Conservation (phyloP, 2,797 vertebrate species). For the Rallus crepitans region DNA sequence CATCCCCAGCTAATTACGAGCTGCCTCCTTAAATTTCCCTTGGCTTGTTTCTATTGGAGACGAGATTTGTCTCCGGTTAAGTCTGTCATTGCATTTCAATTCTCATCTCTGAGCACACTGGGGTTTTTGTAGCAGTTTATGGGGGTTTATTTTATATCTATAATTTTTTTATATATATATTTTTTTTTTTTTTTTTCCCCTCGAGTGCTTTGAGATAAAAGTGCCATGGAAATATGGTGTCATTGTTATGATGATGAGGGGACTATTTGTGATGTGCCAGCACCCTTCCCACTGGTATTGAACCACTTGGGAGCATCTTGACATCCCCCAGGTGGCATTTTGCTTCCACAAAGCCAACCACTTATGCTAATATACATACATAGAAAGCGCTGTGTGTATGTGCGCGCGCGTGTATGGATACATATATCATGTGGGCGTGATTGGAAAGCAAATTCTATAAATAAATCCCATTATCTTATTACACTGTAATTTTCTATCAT, state of each 20-base stretch:
- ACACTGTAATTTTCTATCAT: conserved; percentile 70
- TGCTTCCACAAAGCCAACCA: conserved; percentile 61
- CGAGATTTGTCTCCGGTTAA: neutral
- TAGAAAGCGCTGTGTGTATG: conserved; percentile 24
- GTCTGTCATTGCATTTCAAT: conserved; percentile 51
- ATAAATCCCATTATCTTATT: conserved; percentile 73
- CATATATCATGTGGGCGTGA: conserved; percentile 38
- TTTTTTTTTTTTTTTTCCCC: neutral
- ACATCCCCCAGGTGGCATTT: conserved; percentile 66
- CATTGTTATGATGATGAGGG: conserved; percentile 65
- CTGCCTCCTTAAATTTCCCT: conserved; percentile 62
- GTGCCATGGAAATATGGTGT: conserved; percentile 30
- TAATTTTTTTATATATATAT: too few relatives aligned
- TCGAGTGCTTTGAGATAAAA: conserved; percentile 22
- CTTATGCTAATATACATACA: conserved; percentile 59
- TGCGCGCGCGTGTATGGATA: neutral
- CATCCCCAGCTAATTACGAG: conserved; percentile 29
- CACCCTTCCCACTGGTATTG: conserved; percentile 9
- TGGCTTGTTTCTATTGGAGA: conserved; percentile 59
- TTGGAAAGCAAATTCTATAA: conserved; percentile 69
- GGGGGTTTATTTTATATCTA: neutral
- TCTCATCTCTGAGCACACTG: neutral
- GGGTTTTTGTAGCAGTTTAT: neutral
- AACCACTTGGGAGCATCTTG: conserved; percentile 56
- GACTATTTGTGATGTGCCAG: conserved; percentile 56